These are phyloP conservation scores for Falco biarmicus DNA, from an alignment of 2,797 vertebrate genomes.

Conservation along the genomic window DNA sequence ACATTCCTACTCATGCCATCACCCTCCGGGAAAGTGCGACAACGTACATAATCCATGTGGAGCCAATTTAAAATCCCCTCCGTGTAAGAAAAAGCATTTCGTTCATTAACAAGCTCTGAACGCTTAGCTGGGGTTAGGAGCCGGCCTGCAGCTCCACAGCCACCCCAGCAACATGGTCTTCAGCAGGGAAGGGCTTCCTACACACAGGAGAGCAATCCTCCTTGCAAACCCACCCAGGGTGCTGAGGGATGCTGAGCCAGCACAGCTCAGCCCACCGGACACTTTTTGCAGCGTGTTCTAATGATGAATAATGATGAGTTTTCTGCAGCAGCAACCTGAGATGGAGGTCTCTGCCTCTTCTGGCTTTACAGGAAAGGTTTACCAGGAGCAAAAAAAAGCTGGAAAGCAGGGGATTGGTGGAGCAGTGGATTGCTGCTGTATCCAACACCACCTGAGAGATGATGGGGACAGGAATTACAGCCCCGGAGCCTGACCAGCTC, in stretches of 20 bases:
- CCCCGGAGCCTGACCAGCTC: not conserved
- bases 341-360: not conserved
- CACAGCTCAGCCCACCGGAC: not conserved
- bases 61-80: slow-evolving; percentile 60
- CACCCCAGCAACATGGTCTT: not conserved
- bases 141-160: not conserved
- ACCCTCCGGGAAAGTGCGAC: slow-evolving; percentile 47
- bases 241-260: not conserved
- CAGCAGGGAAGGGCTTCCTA: not conserved
- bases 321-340: not conserved
- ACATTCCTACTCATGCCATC: slow-evolving; percentile 49
- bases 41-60: slow-evolving; percentile 10
- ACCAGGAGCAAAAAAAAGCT: not conserved
- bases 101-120: slow-evolving; percentile 14
- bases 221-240: not conserved
- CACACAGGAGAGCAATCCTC: not conserved
- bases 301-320: too few relatives aligned
- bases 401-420: not conserved
- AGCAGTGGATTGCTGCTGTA: not conserved
- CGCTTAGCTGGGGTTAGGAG: not conserved
- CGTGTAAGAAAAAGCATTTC: not conserved
- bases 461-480: not conserved
- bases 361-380: not conserved
- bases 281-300: too few relatives aligned
- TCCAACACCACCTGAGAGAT: not conserved